Base-by-base conservation (phyloP, 1,140 invertebrate genomes). In the Elysia chlorotica region DNA sequence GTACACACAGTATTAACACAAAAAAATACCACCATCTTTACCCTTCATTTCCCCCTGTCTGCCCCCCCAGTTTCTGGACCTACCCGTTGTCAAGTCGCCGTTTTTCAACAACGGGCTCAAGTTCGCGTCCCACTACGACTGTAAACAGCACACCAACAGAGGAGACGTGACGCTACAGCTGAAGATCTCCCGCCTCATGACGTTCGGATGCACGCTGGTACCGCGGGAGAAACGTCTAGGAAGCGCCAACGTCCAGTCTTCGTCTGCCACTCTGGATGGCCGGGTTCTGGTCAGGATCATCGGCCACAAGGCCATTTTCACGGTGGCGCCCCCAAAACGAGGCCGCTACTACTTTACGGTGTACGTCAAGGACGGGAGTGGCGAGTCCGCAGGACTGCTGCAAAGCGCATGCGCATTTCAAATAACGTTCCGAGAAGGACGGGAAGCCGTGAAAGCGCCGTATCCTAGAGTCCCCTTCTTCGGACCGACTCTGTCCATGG, bases 51-150 rank as follows among this genome's bases (percentile, higher is more conserved):
- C n/a, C n/a, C n/a, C n/a, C n/a, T n/a, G n/a, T n/a, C n/a, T n/a
- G n/a, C n/a, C n/a, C n/a, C n/a, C n/a, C n/a, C n/a, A 90, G 59
- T 90, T 90, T 80, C 89, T 90, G 37, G 80, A 82, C 59, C 79
- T 89, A 23, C 89, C 89, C 1, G 78, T 87, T n/a, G 80, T 87
- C 10, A 87, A 87, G 68, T 87, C 86, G 2, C 85, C 86, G 37
- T 87, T 87, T 65, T 85, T 84, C 69, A 84, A 83, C 63, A 79
- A 78, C 41, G 80, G 81, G n/a, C 74, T 86, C n/a, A 80, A 83
- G 31, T 84, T 84, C 61, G 78, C 80, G 0, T 76, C 76, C 3
- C 83, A 83, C 63, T 85, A 85, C 65, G 81, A 84, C 63, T 82
- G 82, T 65, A 82, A 82, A 10, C 78, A 85, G 68, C 76, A 82